A percentile compares a stretch with the other conserved stretches of the same genome.
Conservation (phyloP, 2,797 vertebrate species). For the Remorina albescens region DNA sequence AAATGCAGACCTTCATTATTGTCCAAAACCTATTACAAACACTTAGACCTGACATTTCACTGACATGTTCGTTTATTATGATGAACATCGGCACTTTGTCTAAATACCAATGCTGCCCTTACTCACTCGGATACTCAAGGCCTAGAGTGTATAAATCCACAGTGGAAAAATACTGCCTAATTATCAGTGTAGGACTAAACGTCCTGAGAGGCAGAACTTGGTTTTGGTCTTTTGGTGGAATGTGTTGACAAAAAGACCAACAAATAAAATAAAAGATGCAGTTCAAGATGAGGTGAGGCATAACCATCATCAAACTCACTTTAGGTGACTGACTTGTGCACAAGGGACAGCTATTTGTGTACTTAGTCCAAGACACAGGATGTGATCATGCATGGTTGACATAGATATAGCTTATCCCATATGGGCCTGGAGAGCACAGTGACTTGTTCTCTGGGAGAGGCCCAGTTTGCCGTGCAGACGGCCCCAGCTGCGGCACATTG, state of each 20-base stretch:
- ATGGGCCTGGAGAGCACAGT: constrained; percentile 22
- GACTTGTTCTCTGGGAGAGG: constrained; percentile 33
- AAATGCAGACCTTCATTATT: not conserved
- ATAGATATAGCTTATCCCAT: constrained; percentile 32
- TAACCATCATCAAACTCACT: not conserved
- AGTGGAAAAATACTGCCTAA: not conserved
- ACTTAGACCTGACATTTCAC: not conserved
- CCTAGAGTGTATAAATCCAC: not conserved
- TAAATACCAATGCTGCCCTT: not conserved
- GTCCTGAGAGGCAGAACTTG: not conserved
- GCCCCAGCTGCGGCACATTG: constrained; percentile 71
- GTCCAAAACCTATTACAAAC: not conserved
- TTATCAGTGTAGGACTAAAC: not conserved
- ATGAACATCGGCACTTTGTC: not conserved
- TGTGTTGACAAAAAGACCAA: not conserved
- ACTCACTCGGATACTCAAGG: not conserved
- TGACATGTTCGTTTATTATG: constrained; percentile 7
- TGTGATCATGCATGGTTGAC: constrained; percentile 45
- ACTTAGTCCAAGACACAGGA: constrained; percentile 48
- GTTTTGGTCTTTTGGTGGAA: not conserved
- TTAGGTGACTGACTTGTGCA: not conserved
- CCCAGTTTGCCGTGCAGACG: constrained; percentile 59
- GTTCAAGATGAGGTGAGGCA: constrained; percentile 11
- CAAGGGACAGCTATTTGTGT: constrained; percentile 1
- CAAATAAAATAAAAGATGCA: not conserved